phyloP scores from a whole-genome alignment of 2,888 invertebrate genomes.

The Brachypalpus laphriformis region DNA sequence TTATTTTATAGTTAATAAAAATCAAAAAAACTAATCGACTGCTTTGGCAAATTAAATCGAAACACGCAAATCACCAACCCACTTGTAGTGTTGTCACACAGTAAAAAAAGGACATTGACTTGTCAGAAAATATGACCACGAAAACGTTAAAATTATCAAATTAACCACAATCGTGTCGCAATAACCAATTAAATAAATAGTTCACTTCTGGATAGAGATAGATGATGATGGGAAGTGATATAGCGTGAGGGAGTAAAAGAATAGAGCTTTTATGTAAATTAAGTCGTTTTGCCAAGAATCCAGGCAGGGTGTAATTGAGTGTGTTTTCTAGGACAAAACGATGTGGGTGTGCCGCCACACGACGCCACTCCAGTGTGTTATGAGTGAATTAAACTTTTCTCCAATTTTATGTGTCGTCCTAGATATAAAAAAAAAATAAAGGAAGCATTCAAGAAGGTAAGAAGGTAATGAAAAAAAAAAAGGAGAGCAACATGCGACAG shows the following conservation, averaged over 20 bases:
- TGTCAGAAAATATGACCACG: conserved; percentile 53
- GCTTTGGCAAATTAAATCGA: conserved; percentile 33
- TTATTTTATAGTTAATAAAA: conserved; percentile 41
- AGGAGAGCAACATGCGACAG: conserved; percentile 59
- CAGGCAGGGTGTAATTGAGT: conserved; percentile 49
- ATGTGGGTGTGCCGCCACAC: conserved; percentile 54
- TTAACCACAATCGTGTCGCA: conserved; percentile 60
- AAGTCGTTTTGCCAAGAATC: conserved; percentile 43
- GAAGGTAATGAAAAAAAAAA: conserved; percentile 11
- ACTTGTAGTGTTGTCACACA: conserved; percentile 25
- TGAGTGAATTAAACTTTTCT: conserved; percentile 63
- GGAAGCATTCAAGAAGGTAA: neutral
- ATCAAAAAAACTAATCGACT: conserved; percentile 29
- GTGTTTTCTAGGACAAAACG: conserved; percentile 50
- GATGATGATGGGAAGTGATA: neutral
- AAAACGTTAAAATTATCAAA: conserved; percentile 53
- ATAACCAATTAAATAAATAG: conserved; percentile 70
- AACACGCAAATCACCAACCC: conserved; percentile 58
- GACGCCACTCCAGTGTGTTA: conserved; percentile 47
- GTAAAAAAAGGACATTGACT: conserved; percentile 46
- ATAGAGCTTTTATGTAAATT: conserved; percentile 68
- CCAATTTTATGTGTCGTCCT: conserved; percentile 57
- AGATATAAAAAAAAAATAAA: conserved; percentile 14
- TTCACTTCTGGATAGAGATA: conserved; percentile 17
- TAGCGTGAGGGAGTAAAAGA: neutral